Conservation (phyloP, 2,797 vertebrate genomes). For the Acipenser ruthenus region DNA sequence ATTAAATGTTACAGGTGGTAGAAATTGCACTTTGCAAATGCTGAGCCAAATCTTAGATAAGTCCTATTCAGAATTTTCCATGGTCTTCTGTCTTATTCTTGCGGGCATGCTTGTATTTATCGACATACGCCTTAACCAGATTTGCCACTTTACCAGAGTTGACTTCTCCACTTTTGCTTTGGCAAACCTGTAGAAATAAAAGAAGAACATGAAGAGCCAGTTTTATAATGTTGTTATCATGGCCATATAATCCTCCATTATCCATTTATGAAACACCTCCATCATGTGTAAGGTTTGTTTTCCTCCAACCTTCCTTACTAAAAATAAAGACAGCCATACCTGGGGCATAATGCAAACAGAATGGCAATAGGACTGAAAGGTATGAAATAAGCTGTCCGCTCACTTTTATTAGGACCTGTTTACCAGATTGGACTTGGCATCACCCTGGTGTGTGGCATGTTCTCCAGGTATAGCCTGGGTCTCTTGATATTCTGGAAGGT, state of each 20-base stretch:
- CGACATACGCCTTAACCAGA: constrained; percentile 91
- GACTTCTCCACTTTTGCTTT: constrained; percentile 96
- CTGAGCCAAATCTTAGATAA: constrained; percentile 27
- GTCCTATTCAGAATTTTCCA: constrained; percentile 31
- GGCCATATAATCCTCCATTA: too few species aligned
- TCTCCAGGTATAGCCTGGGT: too few species aligned
- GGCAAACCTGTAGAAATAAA: constrained; percentile 70
- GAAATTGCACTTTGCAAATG: constrained; percentile 80
- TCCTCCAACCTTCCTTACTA: too few species aligned
- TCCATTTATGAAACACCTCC: too few species aligned
- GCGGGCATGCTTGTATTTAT: constrained; percentile 92
- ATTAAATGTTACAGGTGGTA: constrained; percentile 59
- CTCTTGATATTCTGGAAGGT: too few species aligned
- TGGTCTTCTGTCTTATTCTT: constrained; percentile 65
- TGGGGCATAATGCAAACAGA: background rate
- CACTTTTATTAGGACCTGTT: too few species aligned
- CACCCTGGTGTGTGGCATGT: too few species aligned
- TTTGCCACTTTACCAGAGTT: constrained; percentile 92
- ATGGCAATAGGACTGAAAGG: background rate
- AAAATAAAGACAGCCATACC: background rate
- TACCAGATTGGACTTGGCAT: too few species aligned
- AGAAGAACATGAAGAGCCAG: constrained; percentile 6
- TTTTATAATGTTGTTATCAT: too few species aligned
- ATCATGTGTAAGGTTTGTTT: too few species aligned
- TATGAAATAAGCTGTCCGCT: too few species aligned